These are phyloP conservation scores for Echinops telfairi DNA, from an alignment of 2,113 vertebrate species.

Conservation along the genomic window DNA sequence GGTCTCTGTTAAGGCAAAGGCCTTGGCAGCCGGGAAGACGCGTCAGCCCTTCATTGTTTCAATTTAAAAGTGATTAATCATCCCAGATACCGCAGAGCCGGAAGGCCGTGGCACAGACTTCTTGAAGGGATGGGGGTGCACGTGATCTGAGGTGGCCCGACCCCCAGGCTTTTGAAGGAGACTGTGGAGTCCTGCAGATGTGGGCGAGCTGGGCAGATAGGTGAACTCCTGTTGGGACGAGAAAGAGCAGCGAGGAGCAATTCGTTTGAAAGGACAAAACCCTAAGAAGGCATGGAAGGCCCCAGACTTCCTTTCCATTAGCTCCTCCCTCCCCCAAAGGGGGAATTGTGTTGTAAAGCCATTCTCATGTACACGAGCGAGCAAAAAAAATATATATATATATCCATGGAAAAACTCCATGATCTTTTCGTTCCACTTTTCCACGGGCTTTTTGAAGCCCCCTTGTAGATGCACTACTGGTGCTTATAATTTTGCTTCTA, in stretches of 20 bases:
- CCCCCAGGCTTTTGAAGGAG: conserved; percentile 44
- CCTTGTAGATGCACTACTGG: no score
- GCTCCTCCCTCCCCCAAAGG: background rate
- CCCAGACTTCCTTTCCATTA: background rate
- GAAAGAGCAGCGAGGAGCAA: conserved; percentile 25
- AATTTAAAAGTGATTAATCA: conserved; percentile 77
- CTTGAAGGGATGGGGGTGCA: background rate
- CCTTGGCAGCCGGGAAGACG: conserved; percentile 40
- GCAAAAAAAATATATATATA: no score
- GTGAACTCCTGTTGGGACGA: conserved; percentile 19
- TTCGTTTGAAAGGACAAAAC: conserved; percentile 30
- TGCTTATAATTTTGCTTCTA: background rate
- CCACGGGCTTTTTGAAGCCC: no score
- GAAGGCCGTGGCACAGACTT: conserved; percentile 37
- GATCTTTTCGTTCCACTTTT: no score
- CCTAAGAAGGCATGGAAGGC: background rate
- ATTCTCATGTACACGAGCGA: background rate
- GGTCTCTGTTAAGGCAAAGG: conserved; percentile 50
- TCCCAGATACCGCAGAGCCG: conserved; percentile 29
- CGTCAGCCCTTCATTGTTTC: conserved; percentile 77
- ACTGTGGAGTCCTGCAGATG: no score
- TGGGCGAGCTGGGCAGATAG: background rate
- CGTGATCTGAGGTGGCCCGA: background rate
- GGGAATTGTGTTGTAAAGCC: background rate
- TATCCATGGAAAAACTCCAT: no score